Conservation (phyloP, 2,797 vertebrate species). For the Malurus splendens region DNA sequence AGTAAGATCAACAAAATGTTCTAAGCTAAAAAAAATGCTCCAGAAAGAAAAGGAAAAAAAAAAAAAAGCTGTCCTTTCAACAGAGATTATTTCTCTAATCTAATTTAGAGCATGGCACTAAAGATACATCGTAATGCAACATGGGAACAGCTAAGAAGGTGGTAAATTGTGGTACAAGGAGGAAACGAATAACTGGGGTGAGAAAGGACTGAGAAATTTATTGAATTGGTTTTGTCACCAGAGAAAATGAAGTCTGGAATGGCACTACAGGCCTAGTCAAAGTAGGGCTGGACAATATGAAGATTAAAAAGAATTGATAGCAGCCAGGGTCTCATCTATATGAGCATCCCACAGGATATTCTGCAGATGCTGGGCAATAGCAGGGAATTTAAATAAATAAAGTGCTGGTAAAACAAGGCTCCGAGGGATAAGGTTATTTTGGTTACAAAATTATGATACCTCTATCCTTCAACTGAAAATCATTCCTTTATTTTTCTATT, state of each 20-base stretch:
- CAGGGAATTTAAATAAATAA: background rate
- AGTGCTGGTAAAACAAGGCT: background rate
- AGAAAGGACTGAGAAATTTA: background rate
- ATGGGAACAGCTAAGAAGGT: rapidly evolving
- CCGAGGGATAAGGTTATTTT: background rate
- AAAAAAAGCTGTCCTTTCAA: background rate
- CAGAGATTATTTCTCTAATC: background rate
- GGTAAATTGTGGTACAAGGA: background rate
- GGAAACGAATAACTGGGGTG: background rate
- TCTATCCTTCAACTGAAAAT: background rate
- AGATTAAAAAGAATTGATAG: background rate
- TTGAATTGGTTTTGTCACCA: background rate
- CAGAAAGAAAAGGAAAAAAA: background rate
- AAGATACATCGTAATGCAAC: background rate
- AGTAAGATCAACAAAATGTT: background rate
- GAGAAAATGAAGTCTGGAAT: background rate
- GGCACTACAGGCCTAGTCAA: background rate
- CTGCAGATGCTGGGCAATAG: background rate
- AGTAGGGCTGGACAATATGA: background rate
- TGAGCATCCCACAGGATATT: background rate
- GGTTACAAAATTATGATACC: background rate
- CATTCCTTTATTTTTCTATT: background rate
- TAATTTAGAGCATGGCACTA: background rate
- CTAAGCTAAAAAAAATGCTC: background rate
- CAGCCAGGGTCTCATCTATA: background rate